Base-by-base conservation (phyloP, 2,113 vertebrate genomes). In the Tretioscincus oriximinensis region DNA sequence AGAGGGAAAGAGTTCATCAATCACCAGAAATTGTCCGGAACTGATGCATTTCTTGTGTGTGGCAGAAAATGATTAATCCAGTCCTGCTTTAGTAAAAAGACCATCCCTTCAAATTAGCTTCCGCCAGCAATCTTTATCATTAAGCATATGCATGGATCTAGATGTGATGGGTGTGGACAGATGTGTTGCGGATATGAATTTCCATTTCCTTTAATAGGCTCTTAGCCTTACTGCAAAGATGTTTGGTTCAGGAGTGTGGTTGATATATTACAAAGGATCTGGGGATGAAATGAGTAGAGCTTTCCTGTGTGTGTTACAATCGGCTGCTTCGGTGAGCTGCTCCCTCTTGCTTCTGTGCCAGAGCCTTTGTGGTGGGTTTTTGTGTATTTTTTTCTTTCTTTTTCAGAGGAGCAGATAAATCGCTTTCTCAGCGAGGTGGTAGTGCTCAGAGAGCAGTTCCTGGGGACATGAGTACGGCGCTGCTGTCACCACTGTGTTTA, bases 401-500 rank as follows among this genome's bases (percentile, higher is more conserved):
- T 60, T 87, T 60, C 14, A 20, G 24, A 77, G 88, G 86, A 82
- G 90, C 85, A 88, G 89, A 93, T 93, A 90, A 92, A 91, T 92
- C 92, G 88, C 86, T 84, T 47, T 72, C 78, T 71, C 51, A 0
- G 80, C 12, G 7, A 85, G 76, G 83, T 11, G 0, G 80, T 73
- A 4, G 1, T 0, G 63, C 88, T 64, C 18, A 0, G 68, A 10
- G 84, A 84, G 85, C 88, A 4, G 80, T 84, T 58, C 81, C 73
- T n/a, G 0, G 0, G 82, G 88, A 83, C 79, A 0, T 2, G 85
- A 92, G 88, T 8, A 83, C 78, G 84, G 3, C 77, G 87, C 90
- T 91, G 73, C 85, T 87, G 76, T 85, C 45, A 20, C 86, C 73
- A 0, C 80, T 69, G 90, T 90, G 92, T 93, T 95, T 93, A 92